Base-by-base conservation (phyloP, 2,888 invertebrate species). In the Dolichomitus sp. region DNA sequence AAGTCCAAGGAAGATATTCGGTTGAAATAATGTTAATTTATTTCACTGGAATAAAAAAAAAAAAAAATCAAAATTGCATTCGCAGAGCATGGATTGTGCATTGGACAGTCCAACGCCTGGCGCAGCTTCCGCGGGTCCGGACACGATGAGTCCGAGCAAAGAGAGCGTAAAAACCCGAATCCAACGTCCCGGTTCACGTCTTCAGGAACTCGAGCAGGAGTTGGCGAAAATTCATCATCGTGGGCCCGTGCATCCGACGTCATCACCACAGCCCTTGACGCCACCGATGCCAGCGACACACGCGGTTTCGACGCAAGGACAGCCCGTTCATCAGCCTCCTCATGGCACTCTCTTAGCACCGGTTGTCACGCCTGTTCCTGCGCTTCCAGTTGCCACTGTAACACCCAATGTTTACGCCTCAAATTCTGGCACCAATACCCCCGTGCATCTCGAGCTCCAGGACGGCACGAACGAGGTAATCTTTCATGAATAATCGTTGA, bases 141-240 rank as follows among this genome's bases (percentile, higher is more conserved):
- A 92, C 63, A 84, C 83, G 9, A 89, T 90, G 74, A 93, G 93
- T 69, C 93, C 93, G 0, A 93, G 91, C 48, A 93, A 92, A 79
- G 93, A 93, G 52, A 92, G 84, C 69, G 85, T 89, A 33, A 68
- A 52, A 37, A 40, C 61, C 2, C 61, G 61, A 9, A 5, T 84
- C 6, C 92, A 91, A 65, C 89, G 91, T 37, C 91, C 93, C 0
- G 91, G 91, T 19, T 93, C 93, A n/a, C 90, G 93, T 6, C 86
- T 93, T 0, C 93, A 93, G 61, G 93, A 93, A 66, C 85, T 93
- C 33, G 93, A 92, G 68, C 92, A 94, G 82, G 94, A 94, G 81
- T 89, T 94, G 23, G 93, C 94, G 1, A 94, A 94, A 84, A 94
- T 94, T 84, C 94, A 94, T 88, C 94, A 92, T 19, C 92, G 92